phyloP scores from a whole-genome alignment of 2,888 invertebrate species.

The Periphyllus acericola region DNA sequence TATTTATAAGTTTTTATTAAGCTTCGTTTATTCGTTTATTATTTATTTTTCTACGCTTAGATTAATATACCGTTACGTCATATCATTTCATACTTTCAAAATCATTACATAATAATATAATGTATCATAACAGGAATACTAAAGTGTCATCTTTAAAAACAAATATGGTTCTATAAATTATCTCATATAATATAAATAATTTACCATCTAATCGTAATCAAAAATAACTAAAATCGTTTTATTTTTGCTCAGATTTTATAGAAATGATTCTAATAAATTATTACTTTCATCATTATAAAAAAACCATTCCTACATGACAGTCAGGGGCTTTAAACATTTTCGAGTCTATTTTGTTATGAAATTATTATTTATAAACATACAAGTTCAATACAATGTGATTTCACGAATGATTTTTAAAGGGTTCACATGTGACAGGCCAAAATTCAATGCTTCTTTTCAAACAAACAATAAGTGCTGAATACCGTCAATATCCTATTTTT shows the following conservation, averaged over 20 bases:
- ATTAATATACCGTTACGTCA: too few relatives aligned
- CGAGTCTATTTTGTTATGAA: background rate
- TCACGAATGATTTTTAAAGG: background rate
- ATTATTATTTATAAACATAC: background rate
- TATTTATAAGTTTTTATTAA: too few relatives aligned
- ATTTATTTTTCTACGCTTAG: too few relatives aligned
- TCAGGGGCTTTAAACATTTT: background rate
- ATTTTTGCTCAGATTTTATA: background rate
- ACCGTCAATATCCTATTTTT: constrained; percentile 14
- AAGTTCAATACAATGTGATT: background rate
- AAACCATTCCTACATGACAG: background rate
- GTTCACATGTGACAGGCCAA: background rate
- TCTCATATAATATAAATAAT: too few relatives aligned
- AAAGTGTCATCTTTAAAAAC: too few relatives aligned
- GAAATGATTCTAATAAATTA: background rate
- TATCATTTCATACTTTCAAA: too few relatives aligned
- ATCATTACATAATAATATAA: too few relatives aligned
- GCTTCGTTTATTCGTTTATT: too few relatives aligned
- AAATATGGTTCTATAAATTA: too few relatives aligned
- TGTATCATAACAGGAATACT: too few relatives aligned
- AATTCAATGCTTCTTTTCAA: background rate
- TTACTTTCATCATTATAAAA: background rate
- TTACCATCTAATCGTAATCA: too few relatives aligned
- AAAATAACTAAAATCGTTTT: too few relatives aligned
- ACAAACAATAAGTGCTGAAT: constrained; percentile 27